Base-by-base conservation (phyloP, 2,113 vertebrate genomes). In the Hemiscyllium ocellatum region DNA sequence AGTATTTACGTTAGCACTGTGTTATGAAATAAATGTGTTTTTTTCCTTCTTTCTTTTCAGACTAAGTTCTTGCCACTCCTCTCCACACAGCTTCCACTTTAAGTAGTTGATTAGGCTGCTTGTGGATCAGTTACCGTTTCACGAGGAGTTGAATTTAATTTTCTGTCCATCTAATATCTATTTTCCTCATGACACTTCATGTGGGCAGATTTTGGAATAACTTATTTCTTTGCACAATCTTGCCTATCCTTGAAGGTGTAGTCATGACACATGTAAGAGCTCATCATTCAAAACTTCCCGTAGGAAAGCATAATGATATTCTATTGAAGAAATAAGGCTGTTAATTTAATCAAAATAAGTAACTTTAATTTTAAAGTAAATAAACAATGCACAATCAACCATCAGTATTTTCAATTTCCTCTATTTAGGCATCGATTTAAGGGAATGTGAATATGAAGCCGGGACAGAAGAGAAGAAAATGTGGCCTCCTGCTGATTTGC, bases 401-500 rank as follows among this genome's bases (percentile, higher is more conserved):
- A n/a, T 5, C 19, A 20, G 50, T 47, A 42, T 47, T 91, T 52
- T 50, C 29, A 20, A 72, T 52, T 70, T 69, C 22, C 85, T 95
- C n/a, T 72, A 76, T 70, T 42, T 97, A 96, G 98, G 98, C 50
- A 96, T 98, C 96, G 97, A 97, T 97, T 97, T 98, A 96, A 96
- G 98, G 26, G 98, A 98, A 96, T 96, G 22, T 3, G 97, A 98
- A 96, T 70, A 97, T 52, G 97, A 96, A 6, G 65, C 47, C 0
- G 96, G 97, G 95, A 90, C 95, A 95, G 97, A 96, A 93, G 90
- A 97, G 96, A 97, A 95, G 37, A 98, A 98, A 50, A 97, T 97
- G 50, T 98, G 98, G 98, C 97, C 97, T 33, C 98, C 98, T 0
- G 98, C 98, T n/a, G 97, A 96, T 65, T 97, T 98, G 96, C 97